Base-by-base conservation (phyloP, 2,113 vertebrate species). In the Brachyhypopomus gauderio region DNA sequence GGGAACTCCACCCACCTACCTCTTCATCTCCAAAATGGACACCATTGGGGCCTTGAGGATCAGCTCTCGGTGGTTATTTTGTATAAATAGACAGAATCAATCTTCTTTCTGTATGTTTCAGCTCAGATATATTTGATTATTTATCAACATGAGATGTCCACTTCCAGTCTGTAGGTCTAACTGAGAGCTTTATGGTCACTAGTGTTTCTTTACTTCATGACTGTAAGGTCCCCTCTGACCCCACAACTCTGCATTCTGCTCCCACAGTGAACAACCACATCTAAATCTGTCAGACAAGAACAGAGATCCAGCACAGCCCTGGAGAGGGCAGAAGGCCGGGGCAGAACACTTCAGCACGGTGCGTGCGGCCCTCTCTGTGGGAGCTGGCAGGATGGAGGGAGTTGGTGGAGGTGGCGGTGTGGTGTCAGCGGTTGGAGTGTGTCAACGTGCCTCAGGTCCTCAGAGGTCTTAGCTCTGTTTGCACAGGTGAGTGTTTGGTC, bases 391-490 rank as follows among this genome's bases (percentile, higher is more conserved):
- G 4, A 22, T 41, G 64, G 77, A 55, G 7, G 74, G 59, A 72
- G 63, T 20, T 55, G 72, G 66, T 30, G 72, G 60, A 73, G 25
- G 34, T n/a, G 20, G 58, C 16, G 9, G 58, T 72, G 59, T 48
- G 23, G 30, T 80, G 77, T 85, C 66, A 64, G 16, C 52, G 38
- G 72, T 60, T 67, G 23, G 16, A 82, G 64, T 12, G 41, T 77
- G 45, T 72, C 27, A 38, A 45, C 19, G 3, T 14, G 52, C 52
- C 36, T 63, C 63, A 75, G 74, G 63, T 81, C 74, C 64, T 86
- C 45, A 74, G 38, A 41, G 30, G 73, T 74, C 41, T 75, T 84
- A 63, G 66, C 77, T 86, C 79, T 89, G 86, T 88, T 89, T 86
- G 87, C 70, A 87, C 87, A 89, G 87, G 83, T 86, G 85, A 14